Evolutionary conservation across 2,888 invertebrate species (phyloP), one percentile per base, ranked within the genome.

Genomic region (Nezara viridula): DNA sequence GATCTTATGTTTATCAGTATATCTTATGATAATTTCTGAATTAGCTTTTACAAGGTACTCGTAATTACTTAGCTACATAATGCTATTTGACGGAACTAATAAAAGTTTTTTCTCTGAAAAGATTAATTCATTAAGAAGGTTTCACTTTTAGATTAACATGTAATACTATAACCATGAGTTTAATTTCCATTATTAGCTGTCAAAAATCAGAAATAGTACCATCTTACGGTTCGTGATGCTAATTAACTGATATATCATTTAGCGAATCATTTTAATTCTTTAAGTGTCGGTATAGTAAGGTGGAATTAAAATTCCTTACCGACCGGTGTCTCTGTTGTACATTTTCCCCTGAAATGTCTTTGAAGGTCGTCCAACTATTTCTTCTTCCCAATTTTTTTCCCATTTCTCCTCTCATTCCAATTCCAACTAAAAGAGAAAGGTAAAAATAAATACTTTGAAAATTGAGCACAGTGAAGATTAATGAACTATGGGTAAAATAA

Each of bases 281-380:
- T 66, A 19, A 16, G 32, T 19, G 19, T 19, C 66, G 66, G 19
- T 7, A 66, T 19, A 66, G 0, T 66, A 66, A 66, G 32, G 19
- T 66, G 66, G 66, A 66, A 66, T 66, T 32, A 32, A 66, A 32
- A 66, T 66, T 32, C 66, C 66, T 66, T 66, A 66, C 66, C 66
- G 66, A 27, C 66, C 66, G 32, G 19, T 2, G 66, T 16, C 66
- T 66, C 66, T 19, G 16, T 32, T 37, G 66, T 37, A 66, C 66
- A 19, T 32, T 6, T 66, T 66, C 66, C n/a, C 19, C 66, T 66
- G 66, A 32, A 66, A 66, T 32, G 32, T 66, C 66, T 32, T 32
- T 66, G 66, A 66, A 66, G 66, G 32, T 19, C 19, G 66, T 66
- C 66, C 66, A 66, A 66, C 66, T 32, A 19, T 66, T 27, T 66